Conservation (phyloP, 2,113 vertebrate species). For the Chunga burmeisteri region DNA sequence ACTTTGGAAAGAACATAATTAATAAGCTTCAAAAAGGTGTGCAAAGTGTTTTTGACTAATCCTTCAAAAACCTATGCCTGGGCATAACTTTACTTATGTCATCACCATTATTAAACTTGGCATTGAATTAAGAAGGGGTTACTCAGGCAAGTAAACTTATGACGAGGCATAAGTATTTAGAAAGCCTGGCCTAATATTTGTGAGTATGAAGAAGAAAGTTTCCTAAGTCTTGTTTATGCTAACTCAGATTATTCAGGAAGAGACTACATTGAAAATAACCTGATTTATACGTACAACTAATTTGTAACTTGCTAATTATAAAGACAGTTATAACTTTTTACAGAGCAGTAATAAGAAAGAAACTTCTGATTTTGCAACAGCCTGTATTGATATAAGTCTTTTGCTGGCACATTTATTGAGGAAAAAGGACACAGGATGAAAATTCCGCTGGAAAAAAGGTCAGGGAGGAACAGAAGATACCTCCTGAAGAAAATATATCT, state of each 20-base stretch:
- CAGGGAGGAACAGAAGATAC: slow-evolving; percentile 63
- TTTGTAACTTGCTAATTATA: background rate
- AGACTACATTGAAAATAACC: background rate
- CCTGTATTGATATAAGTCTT: background rate
- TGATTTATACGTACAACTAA: background rate
- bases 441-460: slow-evolving; percentile 47
- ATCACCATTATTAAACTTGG: background rate
- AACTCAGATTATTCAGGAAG: background rate
- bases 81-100: background rate
- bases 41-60: background rate
- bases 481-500: slow-evolving; percentile 58
- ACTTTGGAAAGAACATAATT: background rate
- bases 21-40: background rate
- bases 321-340: background rate
- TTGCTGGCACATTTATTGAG: slow-evolving; percentile 36
- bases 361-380: background rate
- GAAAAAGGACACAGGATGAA: slow-evolving; percentile 46
- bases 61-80: background rate
- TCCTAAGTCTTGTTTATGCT: background rate
- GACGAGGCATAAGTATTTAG: background rate
- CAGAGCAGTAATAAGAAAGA: slow-evolving; percentile 12
- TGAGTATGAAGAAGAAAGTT: background rate
- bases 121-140: background rate
- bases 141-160: background rate
- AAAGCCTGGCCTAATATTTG: background rate